phyloP scores from a whole-genome alignment of 1,140 invertebrate species.

The Drosophila sp. region DNA sequence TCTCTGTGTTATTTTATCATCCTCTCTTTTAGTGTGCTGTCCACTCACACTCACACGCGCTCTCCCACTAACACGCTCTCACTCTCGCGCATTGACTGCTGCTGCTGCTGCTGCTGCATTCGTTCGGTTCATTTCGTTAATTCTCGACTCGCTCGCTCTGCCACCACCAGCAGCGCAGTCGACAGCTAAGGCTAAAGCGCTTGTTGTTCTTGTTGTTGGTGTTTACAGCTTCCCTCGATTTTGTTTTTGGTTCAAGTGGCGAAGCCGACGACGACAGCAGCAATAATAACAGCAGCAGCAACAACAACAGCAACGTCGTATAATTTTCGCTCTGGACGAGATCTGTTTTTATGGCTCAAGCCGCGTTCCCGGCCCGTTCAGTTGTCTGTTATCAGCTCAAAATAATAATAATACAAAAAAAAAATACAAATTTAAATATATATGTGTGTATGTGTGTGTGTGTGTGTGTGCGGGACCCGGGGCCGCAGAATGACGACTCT shows the following conservation, averaged over 20 bases:
- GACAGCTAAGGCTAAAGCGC: constrained; percentile 41
- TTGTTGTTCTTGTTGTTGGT: constrained; percentile 39
- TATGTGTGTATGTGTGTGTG: constrained; percentile 45
- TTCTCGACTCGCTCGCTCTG: constrained; percentile 21
- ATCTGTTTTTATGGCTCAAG: constrained; percentile 76
- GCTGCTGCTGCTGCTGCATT: not conserved
- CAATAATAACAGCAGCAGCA: constrained; percentile 21
- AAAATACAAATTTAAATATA: constrained; percentile 82
- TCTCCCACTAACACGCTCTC: not conserved
- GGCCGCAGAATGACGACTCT: constrained; percentile 35
- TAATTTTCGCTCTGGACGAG: constrained; percentile 72
- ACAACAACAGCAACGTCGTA: constrained; percentile 40
- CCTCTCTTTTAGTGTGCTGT: constrained; percentile 19
- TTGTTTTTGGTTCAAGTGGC: constrained; percentile 72
- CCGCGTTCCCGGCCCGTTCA: constrained; percentile 52
- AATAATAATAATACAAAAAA: constrained; percentile 84
- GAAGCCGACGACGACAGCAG: constrained; percentile 28
- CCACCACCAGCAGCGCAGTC: constrained; percentile 29
- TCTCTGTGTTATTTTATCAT: constrained; percentile 60
- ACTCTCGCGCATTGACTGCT: not conserved
- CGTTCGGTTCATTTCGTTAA: constrained; percentile 9
- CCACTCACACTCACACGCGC: constrained; percentile 18
- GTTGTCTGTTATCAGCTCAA: constrained; percentile 79
- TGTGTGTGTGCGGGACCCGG: constrained; percentile 48
- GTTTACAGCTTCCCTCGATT: constrained; percentile 75